Conservation (phyloP, 2,888 invertebrate species). For the Acronicta psi region DNA sequence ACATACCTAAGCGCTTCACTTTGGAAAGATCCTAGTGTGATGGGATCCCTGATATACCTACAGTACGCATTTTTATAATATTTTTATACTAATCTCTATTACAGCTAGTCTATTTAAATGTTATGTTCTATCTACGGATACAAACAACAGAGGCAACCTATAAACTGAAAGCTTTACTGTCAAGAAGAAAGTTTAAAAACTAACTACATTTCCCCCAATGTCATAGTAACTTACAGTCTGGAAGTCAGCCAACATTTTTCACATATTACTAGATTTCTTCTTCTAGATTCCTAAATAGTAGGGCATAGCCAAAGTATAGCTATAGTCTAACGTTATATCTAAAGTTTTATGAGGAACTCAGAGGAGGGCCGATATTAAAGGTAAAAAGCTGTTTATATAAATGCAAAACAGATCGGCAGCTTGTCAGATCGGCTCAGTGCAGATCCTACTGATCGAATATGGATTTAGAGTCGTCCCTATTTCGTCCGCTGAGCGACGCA, state of each 20-base stretch:
- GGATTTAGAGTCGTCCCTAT: slow-evolving; percentile 85
- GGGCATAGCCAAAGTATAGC: slow-evolving; percentile 21
- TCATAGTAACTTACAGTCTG: slow-evolving; percentile 42
- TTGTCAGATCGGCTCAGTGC: slow-evolving; percentile 88
- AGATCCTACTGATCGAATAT: slow-evolving; percentile 87
- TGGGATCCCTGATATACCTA: not conserved
- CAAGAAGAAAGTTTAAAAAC: slow-evolving; percentile 42
- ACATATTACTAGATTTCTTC: slow-evolving; percentile 35
- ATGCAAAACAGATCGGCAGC: slow-evolving; percentile 88
- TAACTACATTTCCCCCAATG: slow-evolving; percentile 41
- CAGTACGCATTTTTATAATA: too few species aligned
- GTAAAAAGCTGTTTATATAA: slow-evolving; percentile 88
- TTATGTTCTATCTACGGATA: not conserved
- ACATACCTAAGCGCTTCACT: slow-evolving; percentile 47
- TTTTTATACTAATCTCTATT: too few species aligned
- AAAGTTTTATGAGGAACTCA: slow-evolving; percentile 57
- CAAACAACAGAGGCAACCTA: slow-evolving; percentile 16
- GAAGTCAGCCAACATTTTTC: slow-evolving; percentile 44
- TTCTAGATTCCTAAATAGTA: slow-evolving; percentile 38
- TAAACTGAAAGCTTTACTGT: slow-evolving; percentile 24
- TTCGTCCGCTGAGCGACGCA: slow-evolving; percentile 75
- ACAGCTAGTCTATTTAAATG: not conserved
- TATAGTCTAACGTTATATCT: slow-evolving; percentile 15
- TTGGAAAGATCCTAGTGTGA: slow-evolving; percentile 7
- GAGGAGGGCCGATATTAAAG: slow-evolving; percentile 74